These are phyloP conservation scores for Drosophila truncata DNA, from an alignment of 1,140 invertebrate genomes.

Conservation along the genomic window DNA sequence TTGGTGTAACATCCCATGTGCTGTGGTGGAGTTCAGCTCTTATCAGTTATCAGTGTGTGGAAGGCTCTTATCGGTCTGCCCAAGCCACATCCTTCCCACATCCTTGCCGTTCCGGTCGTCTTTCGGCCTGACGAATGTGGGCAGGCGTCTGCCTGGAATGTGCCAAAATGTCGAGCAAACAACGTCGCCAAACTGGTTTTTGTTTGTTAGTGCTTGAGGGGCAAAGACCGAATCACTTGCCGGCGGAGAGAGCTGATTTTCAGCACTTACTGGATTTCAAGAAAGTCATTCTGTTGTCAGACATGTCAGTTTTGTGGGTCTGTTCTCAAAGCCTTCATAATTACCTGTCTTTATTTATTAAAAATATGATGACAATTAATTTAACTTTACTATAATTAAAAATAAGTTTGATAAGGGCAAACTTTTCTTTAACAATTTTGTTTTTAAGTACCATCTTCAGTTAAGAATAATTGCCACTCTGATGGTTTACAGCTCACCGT, in stretches of 20 bases:
- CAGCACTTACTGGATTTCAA: not conserved
- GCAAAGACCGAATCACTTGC: conserved; percentile 11
- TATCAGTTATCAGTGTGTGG: conserved; percentile 61
- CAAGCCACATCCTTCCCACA: conserved; percentile 1
- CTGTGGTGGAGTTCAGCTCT: conserved; percentile 21
- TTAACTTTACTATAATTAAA: no score
- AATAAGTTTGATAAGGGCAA: no score
- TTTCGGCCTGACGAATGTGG: conserved; percentile 47
- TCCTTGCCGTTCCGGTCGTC: conserved; percentile 12
- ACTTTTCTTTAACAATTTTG: not conserved
- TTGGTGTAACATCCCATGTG: conserved; percentile 64
- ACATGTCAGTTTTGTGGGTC: not conserved
- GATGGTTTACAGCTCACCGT: not conserved
- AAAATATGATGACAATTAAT: not conserved
- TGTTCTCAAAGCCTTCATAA: no score
- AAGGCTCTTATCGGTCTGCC: conserved; percentile 29
- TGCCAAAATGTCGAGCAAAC: conserved; percentile 51
- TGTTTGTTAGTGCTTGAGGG: conserved; percentile 28
- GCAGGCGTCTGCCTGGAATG: conserved; percentile 44
- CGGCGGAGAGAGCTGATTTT: conserved; percentile 1
- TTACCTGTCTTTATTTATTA: not conserved
- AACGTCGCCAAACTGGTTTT: conserved; percentile 19
- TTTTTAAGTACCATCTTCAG: not conserved
- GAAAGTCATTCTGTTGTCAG: conserved; percentile 20
- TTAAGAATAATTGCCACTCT: not conserved